phyloP scores from a whole-genome alignment of 1,140 invertebrate species.

The Drosophila sturtevanti region DNA sequence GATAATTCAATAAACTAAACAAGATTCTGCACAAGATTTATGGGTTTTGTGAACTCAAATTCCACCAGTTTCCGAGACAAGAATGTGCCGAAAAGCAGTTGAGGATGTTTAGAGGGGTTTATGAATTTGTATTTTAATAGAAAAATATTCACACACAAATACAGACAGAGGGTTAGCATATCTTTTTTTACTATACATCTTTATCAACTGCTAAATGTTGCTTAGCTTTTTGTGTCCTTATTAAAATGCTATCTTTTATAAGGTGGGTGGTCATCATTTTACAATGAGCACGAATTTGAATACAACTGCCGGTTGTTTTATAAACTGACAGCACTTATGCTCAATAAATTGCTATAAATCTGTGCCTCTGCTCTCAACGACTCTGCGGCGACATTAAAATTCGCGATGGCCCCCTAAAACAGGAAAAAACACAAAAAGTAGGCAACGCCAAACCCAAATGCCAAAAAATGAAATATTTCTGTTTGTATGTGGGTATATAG shows the following conservation, averaged over 20 bases:
- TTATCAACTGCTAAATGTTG: constrained; percentile 16
- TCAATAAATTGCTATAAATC: constrained; percentile 73
- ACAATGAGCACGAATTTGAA: constrained; percentile 38
- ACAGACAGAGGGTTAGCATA: background rate
- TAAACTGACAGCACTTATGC: constrained; percentile 75
- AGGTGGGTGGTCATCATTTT: constrained; percentile 31
- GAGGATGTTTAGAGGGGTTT: constrained; percentile 51
- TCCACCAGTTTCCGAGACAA: constrained; percentile 16
- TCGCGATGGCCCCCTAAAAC: constrained; percentile 26
- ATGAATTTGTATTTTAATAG: constrained; percentile 71
- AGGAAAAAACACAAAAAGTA: constrained; percentile 23
- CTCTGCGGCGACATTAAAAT: constrained; percentile 62
- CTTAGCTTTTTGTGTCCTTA: constrained; percentile 44
- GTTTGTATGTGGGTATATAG: background rate
- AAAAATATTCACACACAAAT: constrained; percentile 5
- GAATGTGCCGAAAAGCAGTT: constrained; percentile 14
- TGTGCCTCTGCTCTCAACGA: constrained; percentile 18
- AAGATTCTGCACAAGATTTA: constrained; percentile 74
- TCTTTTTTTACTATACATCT: constrained; percentile 4
- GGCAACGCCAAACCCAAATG: constrained; percentile 48
- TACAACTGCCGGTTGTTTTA: constrained; percentile 52
- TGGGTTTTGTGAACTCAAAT: constrained; percentile 67
- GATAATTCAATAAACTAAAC: constrained; percentile 79
- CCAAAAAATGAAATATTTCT: constrained; percentile 63
- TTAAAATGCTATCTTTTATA: constrained; percentile 66